Base-by-base conservation (phyloP, 2,113 vertebrate genomes). In the Gobius niger region DNA sequence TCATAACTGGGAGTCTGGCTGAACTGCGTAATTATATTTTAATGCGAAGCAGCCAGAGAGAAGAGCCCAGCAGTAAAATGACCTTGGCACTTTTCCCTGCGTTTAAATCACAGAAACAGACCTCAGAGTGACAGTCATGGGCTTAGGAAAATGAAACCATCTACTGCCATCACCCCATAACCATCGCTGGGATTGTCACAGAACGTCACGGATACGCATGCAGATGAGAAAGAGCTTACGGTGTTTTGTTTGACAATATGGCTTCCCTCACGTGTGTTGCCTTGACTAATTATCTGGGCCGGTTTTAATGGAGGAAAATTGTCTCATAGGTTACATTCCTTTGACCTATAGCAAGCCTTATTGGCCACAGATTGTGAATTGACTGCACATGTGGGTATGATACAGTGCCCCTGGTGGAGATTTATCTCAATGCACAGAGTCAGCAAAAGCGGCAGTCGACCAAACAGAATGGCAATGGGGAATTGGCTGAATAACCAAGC, bases 41-140 rank as follows among this genome's bases (percentile, higher is more conserved):
- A 90, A 91, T 82, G 84, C 69, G 76, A 67, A 82, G 73, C 82
- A 75, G 89, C 74, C 78, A 73, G 67, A 79, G 75, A 59, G 60
- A 61, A 87, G 75, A 83, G 70, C 69, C 65, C 68, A 49, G 80
- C 63, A 78, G 82, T 89, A 83, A 91, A 90, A 83, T 60, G 73
- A 78, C 85, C 87, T 83, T 86, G 87, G 84, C 85, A 84, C 88
- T 83, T 84, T 74, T 63, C 19, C 75, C 52, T 67, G 73, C 56
- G 67, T 84, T 86, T 91, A 93, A 90, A 91, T 92, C 91, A 88
- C 63, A 54, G 61, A 86, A 90, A 82, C 81, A 84, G 83, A 77
- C 74, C 73, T 85, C 73, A 67, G 82, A 84, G 87, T 90, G 89
- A 90, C 87, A 90, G 83, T 91, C 91, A 87, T 75, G 81, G 79